phyloP scores from a whole-genome alignment of 1,140 invertebrate genomes.

The Pachyrhynchus sulphureomaculatus region DNA sequence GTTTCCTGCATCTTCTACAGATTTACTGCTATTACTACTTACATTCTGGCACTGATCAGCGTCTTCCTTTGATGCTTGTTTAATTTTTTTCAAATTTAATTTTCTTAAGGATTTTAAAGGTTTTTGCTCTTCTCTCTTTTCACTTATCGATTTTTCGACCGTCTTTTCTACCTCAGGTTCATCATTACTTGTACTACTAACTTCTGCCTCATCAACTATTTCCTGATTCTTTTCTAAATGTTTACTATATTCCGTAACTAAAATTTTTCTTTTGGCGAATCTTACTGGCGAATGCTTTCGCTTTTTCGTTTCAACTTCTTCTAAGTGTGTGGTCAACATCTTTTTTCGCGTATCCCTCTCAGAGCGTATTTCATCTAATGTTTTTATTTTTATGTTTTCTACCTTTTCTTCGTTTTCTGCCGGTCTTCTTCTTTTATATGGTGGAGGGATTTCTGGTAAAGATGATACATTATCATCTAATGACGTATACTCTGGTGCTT shows the following conservation, averaged over 20 bases:
- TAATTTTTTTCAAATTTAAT: slow-evolving; percentile 12
- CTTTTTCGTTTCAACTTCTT: background rate
- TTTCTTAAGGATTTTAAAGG: slow-evolving; percentile 7
- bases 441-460: background rate
- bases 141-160: background rate
- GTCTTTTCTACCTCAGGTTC: slow-evolving; percentile 4
- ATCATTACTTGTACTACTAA: slow-evolving; percentile 41
- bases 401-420: slow-evolving; percentile 26
- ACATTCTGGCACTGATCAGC: background rate
- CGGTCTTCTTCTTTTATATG: slow-evolving; percentile 16
- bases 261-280: background rate
- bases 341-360: slow-evolving; percentile 29
- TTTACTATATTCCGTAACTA: slow-evolving; percentile 1
- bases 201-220: slow-evolving; percentile 33
- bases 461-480: background rate
- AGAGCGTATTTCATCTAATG: slow-evolving; percentile 47
- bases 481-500: background rate
- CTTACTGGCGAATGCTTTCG: slow-evolving; percentile 8
- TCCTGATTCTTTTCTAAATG: slow-evolving; percentile 10
- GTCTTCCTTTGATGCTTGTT: background rate
- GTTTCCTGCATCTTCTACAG: background rate
- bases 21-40: background rate
- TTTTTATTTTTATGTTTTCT: slow-evolving; percentile 47
- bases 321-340: background rate
- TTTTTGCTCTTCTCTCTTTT: background rate